Evolutionary conservation across 2,113 vertebrate species (phyloP).

Genomic region (Nanorana parkeri): DNA sequence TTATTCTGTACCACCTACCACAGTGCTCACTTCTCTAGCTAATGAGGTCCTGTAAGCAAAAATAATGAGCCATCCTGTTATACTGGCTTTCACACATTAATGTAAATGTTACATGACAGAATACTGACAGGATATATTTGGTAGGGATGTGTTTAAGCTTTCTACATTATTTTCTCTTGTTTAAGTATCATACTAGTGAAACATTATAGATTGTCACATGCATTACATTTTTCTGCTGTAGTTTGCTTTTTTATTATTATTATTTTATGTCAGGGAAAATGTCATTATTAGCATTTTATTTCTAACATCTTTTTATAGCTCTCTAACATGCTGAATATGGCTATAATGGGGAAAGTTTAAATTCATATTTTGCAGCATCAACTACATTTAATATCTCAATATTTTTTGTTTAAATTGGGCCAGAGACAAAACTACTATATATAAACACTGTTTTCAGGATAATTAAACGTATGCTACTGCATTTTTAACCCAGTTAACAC

Average conservation of each 20-base stretch:
- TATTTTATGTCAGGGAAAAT: conserved; percentile 43
- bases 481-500: background rate
- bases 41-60: conserved; percentile 53
- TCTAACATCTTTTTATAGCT: conserved; percentile 13
- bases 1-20: conserved; percentile 15
- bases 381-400: background rate
- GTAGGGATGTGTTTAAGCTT: conserved; percentile 24
- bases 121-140: conserved; percentile 53
- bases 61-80: conserved; percentile 49
- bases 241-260: conserved; percentile 37
- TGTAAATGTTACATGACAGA: conserved; percentile 52
- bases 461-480: background rate
- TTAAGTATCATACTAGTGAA: conserved; percentile 27
- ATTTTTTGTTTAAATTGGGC: background rate
- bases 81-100: conserved; percentile 42
- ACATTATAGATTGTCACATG: conserved; percentile 49
- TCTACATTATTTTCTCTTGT: conserved; percentile 52
- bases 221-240: conserved; percentile 28
- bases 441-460: too few species aligned
- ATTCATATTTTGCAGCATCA: conserved; percentile 3
- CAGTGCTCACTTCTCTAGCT: conserved; percentile 48
- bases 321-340: conserved; percentile 27
- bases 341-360: conserved; percentile 24
- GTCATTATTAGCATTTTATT: conserved; percentile 46
- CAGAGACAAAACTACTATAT: background rate